Base-by-base conservation (phyloP, 2,113 vertebrate species). In the Tragulus kanchil region DNA sequence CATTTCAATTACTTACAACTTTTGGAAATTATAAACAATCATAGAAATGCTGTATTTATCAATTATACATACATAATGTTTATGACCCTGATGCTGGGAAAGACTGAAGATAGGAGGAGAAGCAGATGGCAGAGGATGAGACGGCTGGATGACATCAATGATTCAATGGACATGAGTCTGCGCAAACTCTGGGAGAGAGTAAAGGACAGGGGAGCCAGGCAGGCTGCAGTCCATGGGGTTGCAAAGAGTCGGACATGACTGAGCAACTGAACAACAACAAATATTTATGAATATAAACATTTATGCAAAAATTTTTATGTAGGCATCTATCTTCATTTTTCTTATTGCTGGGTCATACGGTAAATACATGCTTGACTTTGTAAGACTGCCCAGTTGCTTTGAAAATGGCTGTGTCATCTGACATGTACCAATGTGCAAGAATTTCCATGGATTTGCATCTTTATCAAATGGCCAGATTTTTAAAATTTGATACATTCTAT, bases 401-500 rank as follows among this genome's bases (percentile, higher is more conserved):
- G 45, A 36, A 45, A 96, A 95, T 13, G 28, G 26, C 48, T n/a
- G 1, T 89, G 42, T 78, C 36, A n/a, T 9, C 16, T 85, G 78
- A 65, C 13, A 45, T 7, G 25, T 19, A 42, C 13, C 31, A 62
- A 6, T 25, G 13, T 3, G 16, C 31, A 23, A 48, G 87, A 81
- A 94, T 42, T 56, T 42, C 14, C 7, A 14, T 0, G 17, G 5
- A 61, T 36, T 11, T 79, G 65, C 36, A 64, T 28, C 6, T 19
- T 87, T 62, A 21, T 73, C 42, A 79, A 93, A 92, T 6, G n/a
- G 16, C 8, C 65, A 78, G 31, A 64, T 78, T 78, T 95, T 93
- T 88, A 78, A 23, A 93, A 48, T 52, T 1, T 64, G 82, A 93
- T 23, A 31, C 17, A 59, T 42, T 78, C 62, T 48, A 23, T 6